Percentiles rank a stretch among this genome's conserved stretches.
Conservation (phyloP, 2,113 vertebrate genomes). For the Pitta sordida region DNA sequence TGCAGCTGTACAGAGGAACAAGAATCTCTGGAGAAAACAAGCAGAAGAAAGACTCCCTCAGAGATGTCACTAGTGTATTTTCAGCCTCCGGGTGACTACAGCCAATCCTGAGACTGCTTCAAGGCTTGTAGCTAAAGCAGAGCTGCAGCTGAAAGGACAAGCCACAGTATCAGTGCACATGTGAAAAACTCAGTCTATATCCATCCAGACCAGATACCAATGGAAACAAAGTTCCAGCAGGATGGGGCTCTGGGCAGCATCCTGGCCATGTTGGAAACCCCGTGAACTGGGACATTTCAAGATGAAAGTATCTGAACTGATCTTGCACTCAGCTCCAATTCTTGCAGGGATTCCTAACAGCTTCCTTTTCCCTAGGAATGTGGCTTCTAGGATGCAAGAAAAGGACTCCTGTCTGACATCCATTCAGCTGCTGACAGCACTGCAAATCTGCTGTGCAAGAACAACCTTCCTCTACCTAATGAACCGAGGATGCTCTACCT, state of each 20-base stretch:
- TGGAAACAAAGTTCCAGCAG: not conserved
- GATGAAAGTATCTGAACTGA: not conserved
- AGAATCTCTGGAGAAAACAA: not conserved
- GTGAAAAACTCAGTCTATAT: not conserved
- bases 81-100: not conserved
- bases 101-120: not conserved
- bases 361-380: not conserved
- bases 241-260: not conserved
- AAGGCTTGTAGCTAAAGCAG: not conserved
- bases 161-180: fast-evolving
- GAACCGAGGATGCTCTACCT: not conserved
- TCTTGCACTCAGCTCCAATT: not conserved
- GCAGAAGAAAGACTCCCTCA: not conserved
- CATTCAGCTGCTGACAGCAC: not conserved
- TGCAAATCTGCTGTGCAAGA: not conserved
- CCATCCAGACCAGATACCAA: not conserved
- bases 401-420: not conserved
- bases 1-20: not conserved
- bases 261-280: not conserved
- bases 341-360: not conserved
- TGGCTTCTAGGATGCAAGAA: not conserved
- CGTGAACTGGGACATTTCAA: not conserved
- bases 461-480: not conserved
- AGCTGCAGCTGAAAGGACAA: not conserved
- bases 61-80: not conserved